phyloP scores from a whole-genome alignment of 1,140 invertebrate species.

The Nasonia vitripennis region DNA sequence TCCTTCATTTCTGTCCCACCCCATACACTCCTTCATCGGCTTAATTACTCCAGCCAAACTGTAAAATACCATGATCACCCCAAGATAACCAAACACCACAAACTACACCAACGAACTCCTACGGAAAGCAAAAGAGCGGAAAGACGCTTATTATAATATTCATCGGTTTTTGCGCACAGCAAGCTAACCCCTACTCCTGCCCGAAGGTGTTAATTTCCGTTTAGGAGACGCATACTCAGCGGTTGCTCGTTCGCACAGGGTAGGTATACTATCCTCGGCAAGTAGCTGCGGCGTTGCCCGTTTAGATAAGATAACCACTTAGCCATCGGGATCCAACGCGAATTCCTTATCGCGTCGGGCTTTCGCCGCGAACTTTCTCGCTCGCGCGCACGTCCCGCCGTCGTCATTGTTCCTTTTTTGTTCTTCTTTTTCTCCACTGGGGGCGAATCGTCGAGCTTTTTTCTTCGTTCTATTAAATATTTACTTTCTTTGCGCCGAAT shows the following conservation, averaged over 20 bases:
- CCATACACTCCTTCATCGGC: background rate
- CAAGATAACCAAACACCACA: background rate
- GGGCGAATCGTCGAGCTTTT: background rate
- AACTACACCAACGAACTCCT: too few species aligned
- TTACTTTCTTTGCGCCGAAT: background rate
- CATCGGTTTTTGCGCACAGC: constrained; percentile 62
- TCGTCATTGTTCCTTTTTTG: background rate
- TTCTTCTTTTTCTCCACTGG: background rate
- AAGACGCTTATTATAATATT: constrained; percentile 57
- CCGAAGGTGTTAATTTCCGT: constrained; percentile 69
- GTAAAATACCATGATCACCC: background rate
- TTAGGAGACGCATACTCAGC: constrained; percentile 58
- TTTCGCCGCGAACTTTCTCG: background rate
- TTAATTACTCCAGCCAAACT: background rate
- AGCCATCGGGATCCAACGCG: constrained; percentile 65
- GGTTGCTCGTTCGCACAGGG: background rate
- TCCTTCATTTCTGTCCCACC: background rate
- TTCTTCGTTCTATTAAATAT: background rate
- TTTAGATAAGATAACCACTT: constrained; percentile 73
- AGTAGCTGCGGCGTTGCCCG: constrained; percentile 52
- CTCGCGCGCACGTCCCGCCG: background rate
- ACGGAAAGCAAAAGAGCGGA: background rate
- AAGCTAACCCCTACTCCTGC: background rate
- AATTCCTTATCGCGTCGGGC: constrained; percentile 55
- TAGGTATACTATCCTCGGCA: constrained; percentile 49